These are phyloP conservation scores for Nephrocerus scutellatus DNA, from an alignment of 2,888 invertebrate species.

Conservation along the genomic window DNA sequence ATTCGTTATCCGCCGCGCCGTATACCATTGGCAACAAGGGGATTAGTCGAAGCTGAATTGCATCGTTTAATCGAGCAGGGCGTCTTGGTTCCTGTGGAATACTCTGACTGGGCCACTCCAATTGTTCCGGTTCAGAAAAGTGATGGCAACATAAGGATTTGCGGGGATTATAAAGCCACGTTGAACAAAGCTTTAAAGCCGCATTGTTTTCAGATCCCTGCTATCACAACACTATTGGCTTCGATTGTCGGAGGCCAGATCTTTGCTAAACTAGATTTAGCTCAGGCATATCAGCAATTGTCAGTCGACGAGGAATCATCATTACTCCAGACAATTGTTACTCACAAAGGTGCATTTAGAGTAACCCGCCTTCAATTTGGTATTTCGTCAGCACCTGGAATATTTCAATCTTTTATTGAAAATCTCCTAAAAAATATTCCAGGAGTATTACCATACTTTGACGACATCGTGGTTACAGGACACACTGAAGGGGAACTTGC, in stretches of 20 bases:
- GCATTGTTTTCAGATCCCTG: conserved; percentile 24
- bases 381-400: conserved; percentile 19
- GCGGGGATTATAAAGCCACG: conserved; percentile 29
- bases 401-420: conserved; percentile 20
- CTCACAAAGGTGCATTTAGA: conserved; percentile 33
- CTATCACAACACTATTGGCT: conserved; percentile 14
- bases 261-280: conserved; percentile 39
- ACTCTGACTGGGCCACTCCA: conserved; percentile 15
- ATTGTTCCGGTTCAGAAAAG: conserved; percentile 17
- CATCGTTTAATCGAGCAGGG: conserved; percentile 18
- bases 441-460: conserved; percentile 11
- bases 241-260: conserved; percentile 27
- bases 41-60: conserved; percentile 20
- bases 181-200: conserved; percentile 29
- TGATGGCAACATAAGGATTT: conserved; percentile 26
- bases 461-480: conserved; percentile 18
- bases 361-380: conserved; percentile 28
- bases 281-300: conserved; percentile 39
- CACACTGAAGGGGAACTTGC: conserved; percentile 12
- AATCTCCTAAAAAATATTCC: conserved; percentile 7
- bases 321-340: conserved; percentile 32
- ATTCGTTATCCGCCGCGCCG: conserved; percentile 4
- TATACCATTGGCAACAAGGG: conserved; percentile 19
- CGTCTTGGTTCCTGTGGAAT: conserved; percentile 19
- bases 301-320: conserved; percentile 31